Percentiles rank a stretch among this genome's conserved stretches.
These are phyloP conservation scores for Drosophila virilis DNA, from an alignment of 1,140 invertebrate genomes.

Conservation along the genomic window DNA sequence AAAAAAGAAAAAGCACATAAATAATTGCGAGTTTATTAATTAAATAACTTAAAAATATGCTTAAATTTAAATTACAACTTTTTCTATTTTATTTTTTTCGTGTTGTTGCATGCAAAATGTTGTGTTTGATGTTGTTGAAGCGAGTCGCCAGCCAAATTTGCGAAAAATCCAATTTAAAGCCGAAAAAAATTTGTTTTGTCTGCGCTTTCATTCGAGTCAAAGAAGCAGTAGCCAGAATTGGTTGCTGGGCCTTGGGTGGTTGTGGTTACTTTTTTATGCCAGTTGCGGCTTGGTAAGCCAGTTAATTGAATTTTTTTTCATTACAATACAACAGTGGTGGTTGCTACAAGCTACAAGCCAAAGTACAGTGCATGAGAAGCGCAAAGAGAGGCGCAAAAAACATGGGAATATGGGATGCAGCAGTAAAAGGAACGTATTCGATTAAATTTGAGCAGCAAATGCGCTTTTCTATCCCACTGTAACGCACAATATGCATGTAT, in stretches of 20 bases:
- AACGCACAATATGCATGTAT: not conserved
- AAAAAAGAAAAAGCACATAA: conserved; percentile 49
- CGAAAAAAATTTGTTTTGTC: not conserved
- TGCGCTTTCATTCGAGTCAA: not conserved
- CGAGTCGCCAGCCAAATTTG: conserved; percentile 8
- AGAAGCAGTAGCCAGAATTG: conserved; percentile 5
- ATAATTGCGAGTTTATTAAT: conserved; percentile 18
- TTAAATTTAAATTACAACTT: conserved; percentile 3
- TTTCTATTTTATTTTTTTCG: conserved; percentile 10
- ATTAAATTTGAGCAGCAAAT: not conserved
- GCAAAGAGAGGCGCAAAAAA: not conserved
- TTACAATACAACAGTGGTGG: not conserved
- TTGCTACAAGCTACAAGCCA: conserved; percentile 11
- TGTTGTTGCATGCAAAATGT: conserved; percentile 68
- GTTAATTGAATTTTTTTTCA: conserved; percentile 74
- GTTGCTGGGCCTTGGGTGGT: not conserved
- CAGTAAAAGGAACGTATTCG: not conserved
- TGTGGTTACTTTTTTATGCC: conserved; percentile 21
- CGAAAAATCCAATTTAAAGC: not conserved
- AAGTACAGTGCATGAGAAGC: conserved; percentile 6
- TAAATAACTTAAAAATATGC: conserved; percentile 44
- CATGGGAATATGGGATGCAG: not conserved
- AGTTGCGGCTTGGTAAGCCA: conserved; percentile 61
- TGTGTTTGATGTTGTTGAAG: not conserved
- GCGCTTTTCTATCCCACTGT: not conserved